Evolutionary conservation across 2,888 invertebrate genomes (phyloP).

Genomic region (Sycophila texana): DNA sequence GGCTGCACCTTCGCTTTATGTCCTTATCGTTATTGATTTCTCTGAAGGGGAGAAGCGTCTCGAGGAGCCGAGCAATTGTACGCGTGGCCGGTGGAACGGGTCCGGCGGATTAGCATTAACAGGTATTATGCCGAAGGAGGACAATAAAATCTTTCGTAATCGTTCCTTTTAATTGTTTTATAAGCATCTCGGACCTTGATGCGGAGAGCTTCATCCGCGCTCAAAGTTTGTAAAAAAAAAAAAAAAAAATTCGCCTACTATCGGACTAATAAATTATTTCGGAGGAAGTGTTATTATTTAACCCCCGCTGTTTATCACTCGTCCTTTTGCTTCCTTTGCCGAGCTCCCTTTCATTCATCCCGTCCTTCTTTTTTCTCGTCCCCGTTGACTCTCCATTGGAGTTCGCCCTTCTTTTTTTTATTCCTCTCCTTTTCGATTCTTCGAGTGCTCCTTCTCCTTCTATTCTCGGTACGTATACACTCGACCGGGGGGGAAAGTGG

Average conservation of each 20-base stretch:
- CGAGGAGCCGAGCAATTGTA: slow-evolving; percentile 9
- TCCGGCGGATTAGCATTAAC: slow-evolving; percentile 38
- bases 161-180: too few relatives aligned
- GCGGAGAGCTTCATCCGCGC: too few relatives aligned
- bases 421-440: slow-evolving; percentile 53
- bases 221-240: not conserved
- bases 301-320: slow-evolving; percentile 53
- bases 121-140: not conserved
- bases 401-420: slow-evolving; percentile 46
- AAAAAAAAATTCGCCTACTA: not conserved
- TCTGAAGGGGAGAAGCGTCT: slow-evolving; percentile 12
- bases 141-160: too few relatives aligned
- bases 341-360: slow-evolving; percentile 40
- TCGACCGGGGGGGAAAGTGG: not conserved
- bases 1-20: not conserved
- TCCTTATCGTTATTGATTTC: slow-evolving; percentile 54
- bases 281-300: slow-evolving; percentile 41
- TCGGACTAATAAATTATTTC: slow-evolving; percentile 46
- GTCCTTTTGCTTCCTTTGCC: slow-evolving; percentile 40
- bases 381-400: slow-evolving; percentile 18
- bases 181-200: not conserved
- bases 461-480: slow-evolving; percentile 37
- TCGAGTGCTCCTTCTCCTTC: slow-evolving; percentile 36
- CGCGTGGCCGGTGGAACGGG: not conserved
- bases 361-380: slow-evolving; percentile 46